Evolutionary conservation across 1,140 invertebrate species (phyloP).

Genomic region (Drosophila suzukii): DNA sequence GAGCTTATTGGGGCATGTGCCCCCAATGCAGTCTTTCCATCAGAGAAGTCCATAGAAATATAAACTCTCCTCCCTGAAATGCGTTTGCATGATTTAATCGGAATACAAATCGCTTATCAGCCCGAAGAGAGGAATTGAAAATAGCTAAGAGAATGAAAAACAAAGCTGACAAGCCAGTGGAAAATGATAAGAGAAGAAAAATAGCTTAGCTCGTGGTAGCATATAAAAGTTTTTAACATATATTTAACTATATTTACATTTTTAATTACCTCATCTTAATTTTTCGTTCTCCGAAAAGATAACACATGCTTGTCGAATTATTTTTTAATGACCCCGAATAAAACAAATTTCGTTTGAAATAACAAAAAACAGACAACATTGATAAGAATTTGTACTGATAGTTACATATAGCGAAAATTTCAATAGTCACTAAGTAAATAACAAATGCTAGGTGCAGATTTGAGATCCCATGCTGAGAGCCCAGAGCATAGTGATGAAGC

Average conservation of each 20-base stretch:
- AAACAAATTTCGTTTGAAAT: slow-evolving; percentile 2
- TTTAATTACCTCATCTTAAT: not conserved
- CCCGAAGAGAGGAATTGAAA: slow-evolving; percentile 8
- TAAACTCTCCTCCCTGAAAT: slow-evolving; percentile 4
- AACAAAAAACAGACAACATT: slow-evolving; percentile 7
- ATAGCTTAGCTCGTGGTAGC: not conserved
- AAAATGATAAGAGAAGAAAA: not conserved
- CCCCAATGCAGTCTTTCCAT: not conserved
- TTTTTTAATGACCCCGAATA: slow-evolving; percentile 2
- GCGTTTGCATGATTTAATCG: slow-evolving; percentile 63
- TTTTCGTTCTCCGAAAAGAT: not conserved
- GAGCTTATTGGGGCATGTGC: slow-evolving; percentile 33
- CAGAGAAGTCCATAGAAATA: slow-evolving; percentile 30
- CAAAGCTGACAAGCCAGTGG: not conserved
- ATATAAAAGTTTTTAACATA: no score
- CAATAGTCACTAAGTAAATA: slow-evolving; percentile 10
- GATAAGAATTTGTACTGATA: slow-evolving; percentile 24
- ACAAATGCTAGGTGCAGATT: slow-evolving; percentile 4
- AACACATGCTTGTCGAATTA: not conserved
- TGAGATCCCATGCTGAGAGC: not conserved
- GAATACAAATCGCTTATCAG: slow-evolving; percentile 72
- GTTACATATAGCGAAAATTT: not conserved
- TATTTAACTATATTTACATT: no score
- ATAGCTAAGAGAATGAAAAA: not conserved
- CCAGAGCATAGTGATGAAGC: slow-evolving; percentile 1